Evolutionary conservation across 2,113 vertebrate species (phyloP).

Genomic region (Oenanthe melanoleuca): DNA sequence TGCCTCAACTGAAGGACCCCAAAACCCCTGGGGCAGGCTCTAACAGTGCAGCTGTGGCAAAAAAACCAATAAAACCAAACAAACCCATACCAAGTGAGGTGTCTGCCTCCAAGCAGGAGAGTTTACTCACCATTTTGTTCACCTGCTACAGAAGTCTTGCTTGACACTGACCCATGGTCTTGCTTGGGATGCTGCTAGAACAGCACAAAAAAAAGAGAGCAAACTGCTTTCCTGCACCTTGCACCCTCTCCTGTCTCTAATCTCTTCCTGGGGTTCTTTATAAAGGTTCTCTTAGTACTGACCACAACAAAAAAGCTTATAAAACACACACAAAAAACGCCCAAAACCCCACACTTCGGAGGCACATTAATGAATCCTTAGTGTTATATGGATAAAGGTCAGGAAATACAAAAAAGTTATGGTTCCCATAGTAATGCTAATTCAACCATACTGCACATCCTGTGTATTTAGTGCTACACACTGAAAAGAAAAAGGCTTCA

Average conservation of each 20-base stretch:
- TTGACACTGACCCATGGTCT: neutral
- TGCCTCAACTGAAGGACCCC: neutral
- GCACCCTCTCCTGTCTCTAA: neutral
- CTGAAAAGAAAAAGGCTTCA: neutral
- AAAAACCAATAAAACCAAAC: neutral
- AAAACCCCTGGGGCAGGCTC: neutral
- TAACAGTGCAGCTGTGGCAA: neutral
- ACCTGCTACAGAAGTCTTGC: neutral
- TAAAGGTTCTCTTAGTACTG: neutral
- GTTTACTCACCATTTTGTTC: neutral
- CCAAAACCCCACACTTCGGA: neutral
- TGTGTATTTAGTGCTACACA: neutral
- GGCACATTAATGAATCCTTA: neutral
- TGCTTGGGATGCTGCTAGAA: neutral
- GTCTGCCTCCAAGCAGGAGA: neutral
- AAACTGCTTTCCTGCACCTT: neutral
- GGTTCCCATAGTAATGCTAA: conserved; percentile 36
- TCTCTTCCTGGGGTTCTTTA: neutral
- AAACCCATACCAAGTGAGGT: neutral
- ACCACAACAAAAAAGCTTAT: neutral
- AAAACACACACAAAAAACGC: neutral
- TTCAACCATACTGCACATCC: neutral
- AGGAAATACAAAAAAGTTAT: neutral
- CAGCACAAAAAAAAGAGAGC: neutral
- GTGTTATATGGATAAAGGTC: neutral